These are phyloP conservation scores for Manis crassicaudata DNA, from an alignment of 2,797 vertebrate species.

Conservation along the genomic window DNA sequence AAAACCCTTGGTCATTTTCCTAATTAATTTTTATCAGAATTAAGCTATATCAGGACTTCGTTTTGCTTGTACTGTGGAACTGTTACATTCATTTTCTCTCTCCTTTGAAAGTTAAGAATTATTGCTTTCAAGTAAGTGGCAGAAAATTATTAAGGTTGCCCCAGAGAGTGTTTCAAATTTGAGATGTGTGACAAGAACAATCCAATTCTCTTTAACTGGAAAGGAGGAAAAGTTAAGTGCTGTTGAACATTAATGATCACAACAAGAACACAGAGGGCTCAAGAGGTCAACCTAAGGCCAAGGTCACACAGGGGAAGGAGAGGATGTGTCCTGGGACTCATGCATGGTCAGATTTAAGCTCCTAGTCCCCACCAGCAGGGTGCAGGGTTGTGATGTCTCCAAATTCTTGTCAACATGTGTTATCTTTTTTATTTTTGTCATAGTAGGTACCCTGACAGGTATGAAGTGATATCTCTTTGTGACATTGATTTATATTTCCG, in stretches of 20 bases:
- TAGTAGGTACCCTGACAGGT: background rate
- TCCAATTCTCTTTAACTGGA: constrained; percentile 60
- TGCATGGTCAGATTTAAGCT: no score
- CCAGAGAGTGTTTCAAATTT: constrained; percentile 1
- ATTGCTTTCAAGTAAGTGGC: constrained; percentile 56
- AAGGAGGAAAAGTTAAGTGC: background rate
- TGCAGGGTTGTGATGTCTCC: background rate
- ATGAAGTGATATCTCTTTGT: background rate
- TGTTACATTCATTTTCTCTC: background rate
- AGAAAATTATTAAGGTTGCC: constrained; percentile 50
- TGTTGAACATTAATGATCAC: constrained; percentile 59
- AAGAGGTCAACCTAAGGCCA: background rate
- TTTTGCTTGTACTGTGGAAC: background rate
- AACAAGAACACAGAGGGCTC: background rate
- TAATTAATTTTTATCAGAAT: background rate
- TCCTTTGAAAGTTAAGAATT: constrained; percentile 56
- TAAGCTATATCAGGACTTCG: background rate
- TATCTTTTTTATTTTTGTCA: background rate
- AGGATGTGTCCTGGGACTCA: background rate
- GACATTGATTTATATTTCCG: background rate
- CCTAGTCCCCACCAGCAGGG: no score
- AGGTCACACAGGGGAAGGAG: accelerated
- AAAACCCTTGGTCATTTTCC: background rate
- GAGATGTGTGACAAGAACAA: constrained; percentile 66
- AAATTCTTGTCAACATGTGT: background rate